Percentiles rank a stretch among this genome's conserved stretches.
Evolutionary conservation across 2,113 vertebrate species (phyloP).

Genomic region (Galbula dea): DNA sequence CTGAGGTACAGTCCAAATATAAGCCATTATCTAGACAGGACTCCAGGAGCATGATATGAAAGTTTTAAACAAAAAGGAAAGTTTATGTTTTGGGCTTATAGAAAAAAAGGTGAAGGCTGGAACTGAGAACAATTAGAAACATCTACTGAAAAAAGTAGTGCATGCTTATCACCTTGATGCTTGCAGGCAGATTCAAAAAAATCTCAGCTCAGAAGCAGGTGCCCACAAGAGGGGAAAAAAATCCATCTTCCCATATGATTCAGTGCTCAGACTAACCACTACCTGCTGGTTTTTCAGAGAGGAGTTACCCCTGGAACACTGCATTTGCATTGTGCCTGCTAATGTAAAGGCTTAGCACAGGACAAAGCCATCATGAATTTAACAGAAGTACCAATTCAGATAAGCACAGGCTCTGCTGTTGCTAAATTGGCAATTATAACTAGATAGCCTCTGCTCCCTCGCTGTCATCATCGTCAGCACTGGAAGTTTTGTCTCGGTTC

Average conservation of each 20-base stretch:
- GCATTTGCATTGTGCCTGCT: conserved; percentile 20
- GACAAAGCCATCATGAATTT: conserved; percentile 44
- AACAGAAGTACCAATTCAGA: conserved; percentile 53
- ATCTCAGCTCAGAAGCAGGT: not conserved
- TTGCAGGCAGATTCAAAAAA: not conserved
- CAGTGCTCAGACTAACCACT: not conserved
- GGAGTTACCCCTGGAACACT: conserved; percentile 11
- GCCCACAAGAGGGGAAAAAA: not conserved
- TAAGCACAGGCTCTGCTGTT: conserved; percentile 50
- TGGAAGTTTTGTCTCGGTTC: conserved; percentile 49
- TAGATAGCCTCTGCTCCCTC: conserved; percentile 1
- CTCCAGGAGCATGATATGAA: not conserved
- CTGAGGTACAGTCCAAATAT: not conserved
- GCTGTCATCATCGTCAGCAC: not conserved
- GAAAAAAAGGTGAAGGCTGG: not conserved
- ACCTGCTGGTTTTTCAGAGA: conserved; percentile 9
- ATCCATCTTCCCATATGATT: not conserved
- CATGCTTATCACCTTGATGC: not conserved
- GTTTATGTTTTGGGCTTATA: not conserved
- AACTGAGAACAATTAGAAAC: not conserved
- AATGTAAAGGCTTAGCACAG: conserved; percentile 13
- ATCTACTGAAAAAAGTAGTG: not conserved
- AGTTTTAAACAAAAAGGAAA: not conserved
- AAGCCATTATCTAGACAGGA: not conserved
- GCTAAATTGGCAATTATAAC: conserved; percentile 52